These are phyloP conservation scores for Laodelphax striatellus DNA, from an alignment of 1,140 invertebrate species.

Conservation along the genomic window DNA sequence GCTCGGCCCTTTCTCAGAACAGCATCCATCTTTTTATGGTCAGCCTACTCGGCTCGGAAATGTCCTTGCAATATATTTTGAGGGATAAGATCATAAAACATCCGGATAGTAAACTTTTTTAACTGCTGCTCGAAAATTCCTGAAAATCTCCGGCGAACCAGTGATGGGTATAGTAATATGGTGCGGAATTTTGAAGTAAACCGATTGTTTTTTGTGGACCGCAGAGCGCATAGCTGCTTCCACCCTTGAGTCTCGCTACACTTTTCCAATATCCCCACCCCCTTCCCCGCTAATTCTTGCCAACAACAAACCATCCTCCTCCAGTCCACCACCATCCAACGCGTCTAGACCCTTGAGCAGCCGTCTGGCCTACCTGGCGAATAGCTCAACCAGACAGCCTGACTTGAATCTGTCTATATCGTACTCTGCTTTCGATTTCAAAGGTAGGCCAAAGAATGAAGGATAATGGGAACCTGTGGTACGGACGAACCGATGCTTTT, in stretches of 20 bases:
- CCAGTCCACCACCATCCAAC: background rate
- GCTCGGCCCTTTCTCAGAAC: background rate
- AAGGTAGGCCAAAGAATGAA: too few relatives aligned
- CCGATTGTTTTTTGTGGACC: conserved; percentile 7
- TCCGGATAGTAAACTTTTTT: conserved; percentile 14
- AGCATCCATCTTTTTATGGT: background rate
- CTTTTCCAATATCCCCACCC: background rate
- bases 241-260: background rate
- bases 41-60: background rate
- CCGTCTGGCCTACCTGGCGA: too few relatives aligned
- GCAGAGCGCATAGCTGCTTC: background rate
- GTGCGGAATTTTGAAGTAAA: conserved; percentile 10
- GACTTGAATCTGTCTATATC: too few relatives aligned
- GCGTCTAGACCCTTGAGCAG: too few relatives aligned
- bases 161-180: background rate
- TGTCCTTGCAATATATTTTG: conserved; percentile 12
- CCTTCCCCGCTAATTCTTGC: background rate
- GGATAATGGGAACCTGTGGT: too few relatives aligned
- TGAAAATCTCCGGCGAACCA: background rate
- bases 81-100: conserved; percentile 13
- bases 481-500: too few relatives aligned
- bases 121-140: conserved; percentile 7
- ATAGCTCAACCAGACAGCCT: too few relatives aligned
- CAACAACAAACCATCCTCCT: too few relatives aligned
- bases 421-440: too few relatives aligned